Base-by-base conservation (phyloP, 2,797 vertebrate species). In the Scleropages formosus region DNA sequence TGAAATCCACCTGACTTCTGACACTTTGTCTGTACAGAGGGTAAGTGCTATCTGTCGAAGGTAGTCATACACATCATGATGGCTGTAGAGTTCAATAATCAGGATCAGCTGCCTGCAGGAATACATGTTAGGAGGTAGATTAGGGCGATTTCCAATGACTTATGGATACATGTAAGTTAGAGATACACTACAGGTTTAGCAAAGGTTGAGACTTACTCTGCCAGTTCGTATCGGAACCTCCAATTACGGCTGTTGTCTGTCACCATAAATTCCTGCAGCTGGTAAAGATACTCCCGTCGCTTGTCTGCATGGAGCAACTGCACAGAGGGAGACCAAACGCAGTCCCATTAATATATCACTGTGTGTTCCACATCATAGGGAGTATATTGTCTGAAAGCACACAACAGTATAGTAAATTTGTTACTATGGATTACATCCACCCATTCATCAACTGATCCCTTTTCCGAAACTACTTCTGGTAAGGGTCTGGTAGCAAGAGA, bases 251-350 rank as follows among this genome's bases (percentile, higher is more conserved):
- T 90, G 81, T 89, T 91, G 73, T 88, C 85, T 0, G 91, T 90
- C 79, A 92, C 92, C 73, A 90, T 86, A 80, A 90, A 93, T 78
- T 91, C 92, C 79, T 91, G 91, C 73, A 93, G 87, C 76, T 91
- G 91, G 74, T 86, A 89, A 68, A 93, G 89, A 82, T 91, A 93
- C 4, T 90, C 92, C 24, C 92, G 81, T 79, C 91, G 91, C 84
- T 90, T 89, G 78, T 92, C 91, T 71, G 86, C 88, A 66, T 87
- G 92, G 80, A 94, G 92, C 80, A 92, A 74, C 88, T 93, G 31
- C 65, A 78, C 24, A 0, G 27, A 46, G 49, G 39, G 10, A 3
- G 1, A 20, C 49, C n/a, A 6, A 39, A 39, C 39, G 2, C 31
- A 39, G 31, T 39, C 31, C 39, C 31, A 2, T 39, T 39, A 39